These are phyloP conservation scores for Zhengitettix transpicula DNA, from an alignment of 2,888 invertebrate species.

Conservation along the genomic window DNA sequence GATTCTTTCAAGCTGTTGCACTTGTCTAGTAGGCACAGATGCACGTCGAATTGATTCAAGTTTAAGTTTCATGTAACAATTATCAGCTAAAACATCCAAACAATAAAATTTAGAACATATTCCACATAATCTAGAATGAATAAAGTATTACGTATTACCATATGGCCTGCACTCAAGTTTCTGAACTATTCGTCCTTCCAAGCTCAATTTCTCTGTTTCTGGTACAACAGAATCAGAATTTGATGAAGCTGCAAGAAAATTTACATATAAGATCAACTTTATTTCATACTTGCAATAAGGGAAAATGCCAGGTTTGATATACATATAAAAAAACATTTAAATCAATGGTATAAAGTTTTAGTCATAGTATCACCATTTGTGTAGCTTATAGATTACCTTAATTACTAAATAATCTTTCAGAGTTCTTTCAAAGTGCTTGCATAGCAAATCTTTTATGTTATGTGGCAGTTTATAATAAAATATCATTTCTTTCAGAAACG, in stretches of 20 bases:
- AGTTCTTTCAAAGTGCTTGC: no score
- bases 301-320: no score
- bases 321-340: no score
- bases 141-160: slow-evolving; percentile 22
- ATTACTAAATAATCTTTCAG: no score
- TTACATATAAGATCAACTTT: background rate
- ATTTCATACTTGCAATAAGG: background rate
- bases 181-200: slow-evolving; percentile 93
- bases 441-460: no score
- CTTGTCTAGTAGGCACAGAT: slow-evolving; percentile 70
- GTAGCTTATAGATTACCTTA: no score
- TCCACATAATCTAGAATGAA: background rate
- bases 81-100: slow-evolving; percentile 37
- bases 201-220: slow-evolving; percentile 65
- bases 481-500: no score
- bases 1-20: slow-evolving; percentile 70
- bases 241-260: slow-evolving; percentile 28
- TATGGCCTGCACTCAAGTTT: slow-evolving; percentile 86
- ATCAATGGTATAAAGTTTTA: no score
- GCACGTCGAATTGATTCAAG: slow-evolving; percentile 73
- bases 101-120: background rate
- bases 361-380: no score
- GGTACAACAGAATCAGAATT: slow-evolving; percentile 48
- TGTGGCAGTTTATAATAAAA: no score
- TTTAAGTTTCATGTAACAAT: slow-evolving; percentile 80